A percentile compares a stretch with the other conserved stretches of the same genome.
Conservation (phyloP, 2,113 vertebrate genomes). For the Gymnorhina tibicen region DNA sequence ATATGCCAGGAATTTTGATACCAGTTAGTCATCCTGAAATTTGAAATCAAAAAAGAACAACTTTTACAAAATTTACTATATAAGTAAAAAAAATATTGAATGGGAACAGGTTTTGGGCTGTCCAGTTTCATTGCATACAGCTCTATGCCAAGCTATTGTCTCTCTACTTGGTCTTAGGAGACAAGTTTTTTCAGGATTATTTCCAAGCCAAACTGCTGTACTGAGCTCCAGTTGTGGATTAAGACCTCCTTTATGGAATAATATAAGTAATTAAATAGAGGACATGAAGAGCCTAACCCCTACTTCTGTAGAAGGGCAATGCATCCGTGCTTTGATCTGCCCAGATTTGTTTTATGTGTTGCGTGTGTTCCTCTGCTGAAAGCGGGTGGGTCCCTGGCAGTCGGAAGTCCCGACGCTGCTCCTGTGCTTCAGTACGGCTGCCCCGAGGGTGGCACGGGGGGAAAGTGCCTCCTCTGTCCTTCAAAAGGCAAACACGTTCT, state of each 20-base stretch:
- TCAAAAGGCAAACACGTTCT: not conserved
- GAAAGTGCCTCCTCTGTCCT: not conserved
- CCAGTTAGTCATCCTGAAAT: not conserved
- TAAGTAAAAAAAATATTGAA: not conserved
- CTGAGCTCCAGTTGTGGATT: not conserved
- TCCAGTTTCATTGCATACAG: not conserved
- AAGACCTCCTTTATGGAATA: not conserved
- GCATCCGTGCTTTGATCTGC: not conserved
- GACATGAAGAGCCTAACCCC: not conserved
- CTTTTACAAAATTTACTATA: not conserved
- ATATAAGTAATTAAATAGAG: not conserved
- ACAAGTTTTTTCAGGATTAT: rapidly evolving
- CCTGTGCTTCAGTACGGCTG: not conserved
- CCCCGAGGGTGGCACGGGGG: not conserved
- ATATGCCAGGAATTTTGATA: not conserved
- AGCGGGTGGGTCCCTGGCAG: not conserved
- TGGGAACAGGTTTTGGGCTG: not conserved
- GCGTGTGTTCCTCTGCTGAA: not conserved
- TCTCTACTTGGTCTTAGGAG: not conserved
- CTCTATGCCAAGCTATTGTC: not conserved
- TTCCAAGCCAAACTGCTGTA: not conserved
- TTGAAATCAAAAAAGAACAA: not conserved
- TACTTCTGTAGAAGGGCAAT: not conserved
- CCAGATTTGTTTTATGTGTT: not conserved
- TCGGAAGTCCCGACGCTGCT: not conserved